phyloP scores from a whole-genome alignment of 2,888 invertebrate genomes.

The Lymantria dispar region DNA sequence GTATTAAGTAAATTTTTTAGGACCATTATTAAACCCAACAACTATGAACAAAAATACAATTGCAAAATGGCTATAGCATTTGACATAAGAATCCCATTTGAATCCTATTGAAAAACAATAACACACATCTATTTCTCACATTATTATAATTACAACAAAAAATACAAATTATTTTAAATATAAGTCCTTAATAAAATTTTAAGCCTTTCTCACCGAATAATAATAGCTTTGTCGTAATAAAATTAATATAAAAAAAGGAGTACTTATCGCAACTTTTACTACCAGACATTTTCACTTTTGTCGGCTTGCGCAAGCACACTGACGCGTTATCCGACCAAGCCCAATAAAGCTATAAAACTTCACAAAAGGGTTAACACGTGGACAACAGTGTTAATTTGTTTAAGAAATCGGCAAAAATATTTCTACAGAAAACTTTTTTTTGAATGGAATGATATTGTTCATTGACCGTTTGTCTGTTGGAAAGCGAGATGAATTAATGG shows the following conservation, averaged over 20 bases:
- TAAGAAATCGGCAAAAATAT: constrained; percentile 48
- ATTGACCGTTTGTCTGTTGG: neutral
- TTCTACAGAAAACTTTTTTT: constrained; percentile 23
- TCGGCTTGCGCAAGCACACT: constrained; percentile 62
- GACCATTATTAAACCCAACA: too few species aligned
- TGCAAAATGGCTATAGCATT: too few species aligned
- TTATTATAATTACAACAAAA: neutral
- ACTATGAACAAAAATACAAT: too few species aligned
- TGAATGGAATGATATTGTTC: constrained; percentile 19
- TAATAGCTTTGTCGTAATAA: constrained; percentile 34
- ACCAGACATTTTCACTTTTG: constrained; percentile 74
- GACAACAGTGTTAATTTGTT: constrained; percentile 69
- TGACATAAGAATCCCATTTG: too few species aligned
- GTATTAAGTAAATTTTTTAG: too few species aligned
- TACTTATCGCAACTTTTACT: constrained; percentile 61
- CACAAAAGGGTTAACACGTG: constrained; percentile 74
- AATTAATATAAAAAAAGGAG: constrained; percentile 30
- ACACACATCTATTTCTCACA: too few species aligned
- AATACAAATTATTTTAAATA: neutral
- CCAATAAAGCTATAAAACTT: constrained; percentile 63
- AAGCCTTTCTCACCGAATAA: constrained; percentile 40
- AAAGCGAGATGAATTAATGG: neutral
- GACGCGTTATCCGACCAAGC: constrained; percentile 40
- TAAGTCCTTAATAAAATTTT: constrained; percentile 10
- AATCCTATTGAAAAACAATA: too few species aligned